Evolutionary conservation across 2,888 invertebrate species (phyloP).

Genomic region (Heliconius sara): DNA sequence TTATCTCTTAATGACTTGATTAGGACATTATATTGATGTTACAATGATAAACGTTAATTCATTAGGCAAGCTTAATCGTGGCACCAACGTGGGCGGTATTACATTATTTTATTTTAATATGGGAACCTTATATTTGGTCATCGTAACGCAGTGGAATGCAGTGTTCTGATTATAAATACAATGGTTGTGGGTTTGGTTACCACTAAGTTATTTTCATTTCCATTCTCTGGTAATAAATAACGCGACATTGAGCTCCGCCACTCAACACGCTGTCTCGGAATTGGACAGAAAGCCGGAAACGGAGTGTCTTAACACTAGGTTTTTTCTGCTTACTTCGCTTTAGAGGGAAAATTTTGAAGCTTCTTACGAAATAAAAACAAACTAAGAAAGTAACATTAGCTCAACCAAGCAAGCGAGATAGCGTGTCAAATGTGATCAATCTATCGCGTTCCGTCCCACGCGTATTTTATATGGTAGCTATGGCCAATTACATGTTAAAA

Average conservation of each 20-base stretch:
- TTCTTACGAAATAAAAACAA: slow-evolving; percentile 40
- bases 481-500: too few relatives aligned
- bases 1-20: slow-evolving; percentile 11
- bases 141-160: background rate
- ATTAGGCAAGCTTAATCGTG: slow-evolving; percentile 2
- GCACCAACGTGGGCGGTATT: background rate
- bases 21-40: slow-evolving; percentile 4
- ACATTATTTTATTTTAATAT: background rate
- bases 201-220: too few relatives aligned
- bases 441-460: too few relatives aligned
- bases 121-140: background rate
- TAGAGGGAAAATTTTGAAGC: background rate
- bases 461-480: too few relatives aligned
- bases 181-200: background rate
- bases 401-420: slow-evolving; percentile 53
- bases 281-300: background rate
- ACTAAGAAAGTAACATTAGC: slow-evolving; percentile 56
- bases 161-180: background rate
- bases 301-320: background rate
- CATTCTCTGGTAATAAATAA: too few relatives aligned
- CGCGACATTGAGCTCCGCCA: too few relatives aligned
- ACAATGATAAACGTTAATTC: slow-evolving; percentile 13
- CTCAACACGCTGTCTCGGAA: background rate
- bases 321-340: background rate
- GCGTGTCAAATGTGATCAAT: slow-evolving; percentile 40